Evolutionary conservation across 2,888 invertebrate species (phyloP), one percentile per base, ranked within the genome.

Genomic region (Meghimatium bilineatum): DNA sequence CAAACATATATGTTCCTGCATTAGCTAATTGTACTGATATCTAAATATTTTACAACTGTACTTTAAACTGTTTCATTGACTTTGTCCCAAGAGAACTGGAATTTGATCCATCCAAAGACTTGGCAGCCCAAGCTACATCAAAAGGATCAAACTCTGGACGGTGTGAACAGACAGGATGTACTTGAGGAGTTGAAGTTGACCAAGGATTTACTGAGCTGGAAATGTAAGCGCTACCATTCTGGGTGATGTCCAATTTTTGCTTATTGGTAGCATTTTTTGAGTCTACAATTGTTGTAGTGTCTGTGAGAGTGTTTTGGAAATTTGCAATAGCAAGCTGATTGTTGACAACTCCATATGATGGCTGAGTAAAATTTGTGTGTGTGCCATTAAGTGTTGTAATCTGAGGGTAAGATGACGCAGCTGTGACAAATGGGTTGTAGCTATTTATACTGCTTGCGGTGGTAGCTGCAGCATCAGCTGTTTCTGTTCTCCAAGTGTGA

Each of bases 81-180:
- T 88, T 87, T 32, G 84, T 67, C 14, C 80, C 85, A 34, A 86
- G 86, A 20, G 87, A 78, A 71, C 81, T 87, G 26, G 86, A 83
- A 71, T 78, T 85, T 32, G 86, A 84, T 34, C 80, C 83, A 84
- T 87, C 93, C 12, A 95, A 95, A 1, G 95, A 95, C 75, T 95
- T 94, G 83, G 95, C 95, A 1, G 96, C 97, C 97, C 97, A 97
- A 90, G 97, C 97, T 26, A 97, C 96, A 92, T 97, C 96, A 92
- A 97, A 97, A 0, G 97, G 97, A 94, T 97, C 96, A 56, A 91
- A 87, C 8, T 79, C 86, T 20, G 86, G 86, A n/a, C 84, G 83
- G 71, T 67, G 83, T 74, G 82, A 3, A n/a, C 72, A 44, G 29
- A 60, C 75, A 75, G 87, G 87, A 23, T 86, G 84, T 69, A 83